A percentile compares a stretch with the other conserved stretches of the same genome.
Conservation (phyloP, 2,888 invertebrate species). For the Noctua janthe region DNA sequence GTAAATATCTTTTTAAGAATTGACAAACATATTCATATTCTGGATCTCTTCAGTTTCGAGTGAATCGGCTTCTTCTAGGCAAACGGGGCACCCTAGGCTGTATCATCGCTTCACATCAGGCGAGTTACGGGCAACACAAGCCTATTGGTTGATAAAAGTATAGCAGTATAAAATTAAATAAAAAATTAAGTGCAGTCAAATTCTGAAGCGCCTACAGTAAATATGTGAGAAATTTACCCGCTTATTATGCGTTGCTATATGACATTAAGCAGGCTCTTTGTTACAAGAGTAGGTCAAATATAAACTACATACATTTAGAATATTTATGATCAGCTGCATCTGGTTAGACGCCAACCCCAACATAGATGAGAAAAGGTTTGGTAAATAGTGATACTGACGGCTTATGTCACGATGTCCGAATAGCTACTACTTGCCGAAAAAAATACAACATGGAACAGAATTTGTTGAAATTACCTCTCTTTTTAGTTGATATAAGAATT, state of each 20-base stretch:
- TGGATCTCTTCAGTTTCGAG: not conserved
- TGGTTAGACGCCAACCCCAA: not conserved
- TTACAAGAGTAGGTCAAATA: not conserved
- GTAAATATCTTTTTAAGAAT: not conserved
- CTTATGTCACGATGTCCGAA: too few relatives aligned
- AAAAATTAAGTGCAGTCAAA: not conserved
- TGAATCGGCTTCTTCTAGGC: not conserved
- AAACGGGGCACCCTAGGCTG: not conserved
- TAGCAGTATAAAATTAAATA: not conserved
- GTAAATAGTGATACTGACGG: not conserved
- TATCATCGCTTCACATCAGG: not conserved
- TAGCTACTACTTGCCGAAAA: too few relatives aligned
- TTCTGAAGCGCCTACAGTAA: slow-evolving; percentile 19
- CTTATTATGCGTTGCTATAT: slow-evolving; percentile 14
- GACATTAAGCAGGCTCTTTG: not conserved
- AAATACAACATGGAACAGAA: too few relatives aligned
- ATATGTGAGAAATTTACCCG: not conserved
- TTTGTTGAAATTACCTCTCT: too few relatives aligned
- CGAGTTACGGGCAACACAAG: not conserved
- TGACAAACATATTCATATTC: too few relatives aligned
- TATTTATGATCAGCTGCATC: not conserved
- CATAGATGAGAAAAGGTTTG: not conserved
- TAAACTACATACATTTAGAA: not conserved
- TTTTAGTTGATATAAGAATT: not conserved
- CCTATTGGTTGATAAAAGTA: not conserved